These are phyloP conservation scores for Oscheius onirici DNA, from an alignment of 2,888 invertebrate genomes.

Conservation along the genomic window DNA sequence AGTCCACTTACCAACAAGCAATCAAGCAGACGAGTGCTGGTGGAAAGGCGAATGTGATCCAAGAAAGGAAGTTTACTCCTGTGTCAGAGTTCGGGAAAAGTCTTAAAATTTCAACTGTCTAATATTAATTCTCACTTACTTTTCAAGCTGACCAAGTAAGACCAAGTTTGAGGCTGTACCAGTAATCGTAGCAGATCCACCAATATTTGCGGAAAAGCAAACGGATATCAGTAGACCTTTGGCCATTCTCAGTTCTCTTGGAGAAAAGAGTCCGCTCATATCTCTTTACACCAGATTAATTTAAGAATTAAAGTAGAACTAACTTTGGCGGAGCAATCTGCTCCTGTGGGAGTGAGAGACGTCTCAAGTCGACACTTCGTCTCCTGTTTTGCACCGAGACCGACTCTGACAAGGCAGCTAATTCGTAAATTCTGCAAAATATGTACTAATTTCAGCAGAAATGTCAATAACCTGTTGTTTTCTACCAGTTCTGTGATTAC, in stretches of 20 bases:
- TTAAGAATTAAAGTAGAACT: not conserved
- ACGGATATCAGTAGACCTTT: constrained; percentile 66
- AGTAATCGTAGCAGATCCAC: constrained; percentile 67
- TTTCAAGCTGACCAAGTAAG: constrained; percentile 61
- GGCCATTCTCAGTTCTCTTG: constrained; percentile 56
- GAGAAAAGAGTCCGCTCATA: constrained; percentile 45
- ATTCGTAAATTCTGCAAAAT: constrained; percentile 41
- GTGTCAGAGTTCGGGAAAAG: constrained; percentile 61
- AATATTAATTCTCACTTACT: constrained; percentile 40
- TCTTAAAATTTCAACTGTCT: constrained; percentile 30
- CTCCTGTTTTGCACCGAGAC: constrained; percentile 33
- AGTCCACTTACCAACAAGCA: constrained; percentile 46
- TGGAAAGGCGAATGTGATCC: constrained; percentile 65
- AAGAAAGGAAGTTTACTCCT: constrained; percentile 63
- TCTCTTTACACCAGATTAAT: not conserved
- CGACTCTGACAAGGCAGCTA: constrained; percentile 40
- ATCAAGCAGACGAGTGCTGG: constrained; percentile 53
- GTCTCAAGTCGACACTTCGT: constrained; percentile 49
- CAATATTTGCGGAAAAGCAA: constrained; percentile 66
- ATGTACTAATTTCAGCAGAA: not conserved
- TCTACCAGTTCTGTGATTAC: constrained; percentile 60
- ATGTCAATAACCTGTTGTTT: constrained; percentile 42
- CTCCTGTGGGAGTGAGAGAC: constrained; percentile 53
- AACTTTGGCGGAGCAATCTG: constrained; percentile 26
- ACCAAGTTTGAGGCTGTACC: constrained; percentile 68